phyloP scores from a whole-genome alignment of 2,888 invertebrate genomes.

The Chaitophorus viminalis region DNA sequence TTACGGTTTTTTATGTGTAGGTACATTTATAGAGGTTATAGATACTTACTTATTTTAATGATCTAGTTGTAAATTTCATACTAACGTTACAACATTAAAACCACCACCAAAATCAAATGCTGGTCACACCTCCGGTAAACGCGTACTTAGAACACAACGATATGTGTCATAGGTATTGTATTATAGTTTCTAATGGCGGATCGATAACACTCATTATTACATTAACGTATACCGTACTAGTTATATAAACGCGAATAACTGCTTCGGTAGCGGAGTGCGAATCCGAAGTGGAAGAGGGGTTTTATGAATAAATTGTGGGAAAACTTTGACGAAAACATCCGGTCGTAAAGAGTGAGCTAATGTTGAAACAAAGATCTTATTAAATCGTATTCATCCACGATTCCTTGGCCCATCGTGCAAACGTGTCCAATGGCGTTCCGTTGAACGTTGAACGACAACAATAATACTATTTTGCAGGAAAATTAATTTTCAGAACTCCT shows the following conservation, averaged over 20 bases:
- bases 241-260: not conserved
- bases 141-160: too few relatives aligned
- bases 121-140: too few relatives aligned
- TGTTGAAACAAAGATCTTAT: not conserved
- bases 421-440: not conserved
- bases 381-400: slow-evolving; percentile 1
- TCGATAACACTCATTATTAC: too few relatives aligned
- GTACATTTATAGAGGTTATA: too few relatives aligned
- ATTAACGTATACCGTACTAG: too few relatives aligned
- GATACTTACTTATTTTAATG: too few relatives aligned
- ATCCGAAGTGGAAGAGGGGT: not conserved
- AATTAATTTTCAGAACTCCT: not conserved
- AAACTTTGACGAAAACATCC: not conserved
- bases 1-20: too few relatives aligned
- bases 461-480: not conserved
- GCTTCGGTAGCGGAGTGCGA: not conserved
- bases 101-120: too few relatives aligned
- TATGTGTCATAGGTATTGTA: too few relatives aligned
- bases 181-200: too few relatives aligned
- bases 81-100: too few relatives aligned
- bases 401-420: not conserved
- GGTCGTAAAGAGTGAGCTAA: not conserved
- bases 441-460: not conserved
- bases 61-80: too few relatives aligned
- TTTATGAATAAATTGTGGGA: not conserved